Conservation (phyloP, 2,888 invertebrate species). For the Drosophila meridionalis region DNA sequence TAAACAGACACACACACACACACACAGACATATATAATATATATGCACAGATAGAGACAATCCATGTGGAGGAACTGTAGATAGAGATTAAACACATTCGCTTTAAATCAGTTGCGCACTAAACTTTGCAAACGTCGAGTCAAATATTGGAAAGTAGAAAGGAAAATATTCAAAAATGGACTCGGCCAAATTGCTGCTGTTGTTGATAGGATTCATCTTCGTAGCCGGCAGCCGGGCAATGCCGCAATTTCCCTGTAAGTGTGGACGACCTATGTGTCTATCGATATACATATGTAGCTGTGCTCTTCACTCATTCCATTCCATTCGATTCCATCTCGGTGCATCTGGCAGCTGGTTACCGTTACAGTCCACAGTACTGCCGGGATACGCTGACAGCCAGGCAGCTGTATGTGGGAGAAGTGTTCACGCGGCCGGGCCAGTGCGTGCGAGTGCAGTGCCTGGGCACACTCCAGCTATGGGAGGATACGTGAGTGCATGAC, state of each 20-base stretch:
- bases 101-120: slow-evolving; percentile 64
- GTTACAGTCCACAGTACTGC: slow-evolving; percentile 60
- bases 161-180: slow-evolving; percentile 25
- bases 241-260: slow-evolving; percentile 27
- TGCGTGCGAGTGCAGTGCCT: slow-evolving; percentile 83
- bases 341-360: slow-evolving; percentile 24
- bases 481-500: slow-evolving; percentile 77
- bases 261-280: background rate
- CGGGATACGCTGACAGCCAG: slow-evolving; percentile 77
- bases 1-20: slow-evolving; percentile 27
- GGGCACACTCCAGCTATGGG: slow-evolving; percentile 81
- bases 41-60: slow-evolving; percentile 10
- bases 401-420: slow-evolving; percentile 82
- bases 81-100: slow-evolving; percentile 55
- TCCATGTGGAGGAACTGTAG: slow-evolving; percentile 36
- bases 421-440: slow-evolving; percentile 78
- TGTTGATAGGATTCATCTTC: slow-evolving; percentile 13
- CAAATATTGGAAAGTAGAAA: slow-evolving; percentile 1
- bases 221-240: slow-evolving; percentile 20
- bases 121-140: slow-evolving; percentile 69
- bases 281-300: background rate
- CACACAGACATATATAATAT: slow-evolving; percentile 27
- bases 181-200: slow-evolving; percentile 1
- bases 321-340: slow-evolving; percentile 1
- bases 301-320: slow-evolving; percentile 3